Base-by-base conservation (phyloP, 2,113 vertebrate genomes). In the Perca fluviatilis region DNA sequence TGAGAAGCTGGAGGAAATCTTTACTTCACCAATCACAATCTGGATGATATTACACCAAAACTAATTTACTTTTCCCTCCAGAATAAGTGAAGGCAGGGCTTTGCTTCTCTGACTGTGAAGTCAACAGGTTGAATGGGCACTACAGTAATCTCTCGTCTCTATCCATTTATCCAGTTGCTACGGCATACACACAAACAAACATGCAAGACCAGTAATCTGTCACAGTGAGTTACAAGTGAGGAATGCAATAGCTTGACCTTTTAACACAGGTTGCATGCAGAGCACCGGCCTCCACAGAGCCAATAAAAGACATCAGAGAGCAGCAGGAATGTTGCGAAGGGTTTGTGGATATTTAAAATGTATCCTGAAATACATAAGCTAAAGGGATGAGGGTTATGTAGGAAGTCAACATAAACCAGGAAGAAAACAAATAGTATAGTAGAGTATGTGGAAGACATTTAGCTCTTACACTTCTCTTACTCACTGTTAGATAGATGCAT, bases 111-210 rank as follows among this genome's bases (percentile, higher is more conserved):
- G 64, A 70, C 57, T 63, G 50, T 3, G 11, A 69, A 76, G 62
- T 66, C 64, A n/a, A 49, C 70, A 61, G 25, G 69, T 78, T 51
- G 77, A 84, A 77, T 69, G 58, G 82, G 64, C 74, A 77, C 74
- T 30, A 47, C 21, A 23, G 54, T 87, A 89, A 90, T 86, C 84
- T 75, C 60, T 83, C 25, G 25, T 68, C 76, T 75, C 69, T 64
- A 82, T 84, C 66, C 79, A 86, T 82, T 90, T 60, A 86, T 80
- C 71, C 66, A 74, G 46, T 66, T 79, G 60, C 27, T 47, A 25
- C 30, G 10, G 51, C 79, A 33, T 30, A 62, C 77, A 75, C 71
- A 82, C 53, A 80, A 62, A 54, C 70, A 77, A 69, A 75, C 73
- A 60, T 49, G 58, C 54, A 50, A 70, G 69, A 4, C 57, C 57